phyloP scores from a whole-genome alignment of 2,797 vertebrate genomes.

The Oreonectes daqikongensis region DNA sequence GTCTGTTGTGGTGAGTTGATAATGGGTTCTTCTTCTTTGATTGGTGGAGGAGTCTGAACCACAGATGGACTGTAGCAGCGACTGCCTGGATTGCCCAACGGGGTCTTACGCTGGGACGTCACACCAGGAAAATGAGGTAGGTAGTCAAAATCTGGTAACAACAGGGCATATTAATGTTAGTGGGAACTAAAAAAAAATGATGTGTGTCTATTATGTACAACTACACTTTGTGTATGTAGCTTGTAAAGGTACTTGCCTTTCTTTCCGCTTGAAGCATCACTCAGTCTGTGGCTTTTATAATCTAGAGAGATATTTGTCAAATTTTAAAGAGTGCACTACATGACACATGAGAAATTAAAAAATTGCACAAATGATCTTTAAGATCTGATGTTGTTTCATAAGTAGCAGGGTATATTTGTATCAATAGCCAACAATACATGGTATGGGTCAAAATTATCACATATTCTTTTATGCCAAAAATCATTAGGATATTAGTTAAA shows the following conservation, averaged over 20 bases:
- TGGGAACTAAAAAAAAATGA: no score
- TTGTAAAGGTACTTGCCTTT: conserved; percentile 76
- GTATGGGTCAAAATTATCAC: no score
- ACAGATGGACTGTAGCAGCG: conserved; percentile 78
- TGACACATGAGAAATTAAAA: no score
- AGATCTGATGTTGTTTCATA: no score
- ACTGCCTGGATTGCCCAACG: conserved; percentile 67
- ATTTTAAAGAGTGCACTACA: no score
- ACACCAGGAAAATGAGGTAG: conserved; percentile 72
- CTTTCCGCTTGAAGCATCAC: conserved; percentile 64
- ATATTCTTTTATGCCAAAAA: no score
- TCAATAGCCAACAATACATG: no score
- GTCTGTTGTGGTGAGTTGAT: conserved; percentile 52
- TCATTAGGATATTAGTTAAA: no score
- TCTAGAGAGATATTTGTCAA: no score
- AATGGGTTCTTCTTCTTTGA: conserved; percentile 84
- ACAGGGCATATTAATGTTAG: no score
- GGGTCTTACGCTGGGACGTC: conserved; percentile 78
- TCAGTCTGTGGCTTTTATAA: conserved; percentile 66
- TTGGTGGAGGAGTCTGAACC: conserved; percentile 75
- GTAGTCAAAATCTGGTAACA: conserved; percentile 77
- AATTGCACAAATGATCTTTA: no score
- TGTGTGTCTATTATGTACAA: background rate
- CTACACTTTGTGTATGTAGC: background rate
- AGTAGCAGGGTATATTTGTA: no score